A percentile compares a stretch with the other conserved stretches of the same genome.
Conservation (phyloP, 2,888 invertebrate species). For the Podabrus alpinus region DNA sequence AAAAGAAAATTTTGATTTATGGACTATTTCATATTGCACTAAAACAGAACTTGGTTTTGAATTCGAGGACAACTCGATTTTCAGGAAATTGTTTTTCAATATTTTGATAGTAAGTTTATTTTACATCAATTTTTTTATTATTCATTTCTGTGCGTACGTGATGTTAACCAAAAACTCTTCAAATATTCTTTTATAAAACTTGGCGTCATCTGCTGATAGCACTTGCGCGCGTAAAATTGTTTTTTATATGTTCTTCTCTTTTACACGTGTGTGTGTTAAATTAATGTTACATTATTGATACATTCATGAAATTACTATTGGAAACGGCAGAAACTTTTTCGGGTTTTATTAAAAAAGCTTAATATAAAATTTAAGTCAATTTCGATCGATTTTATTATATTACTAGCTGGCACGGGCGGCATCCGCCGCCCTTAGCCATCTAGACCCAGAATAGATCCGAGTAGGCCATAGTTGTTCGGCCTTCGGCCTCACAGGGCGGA, state of each 20-base stretch:
- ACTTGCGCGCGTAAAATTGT: background rate
- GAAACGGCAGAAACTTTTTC: background rate
- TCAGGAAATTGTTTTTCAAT: background rate
- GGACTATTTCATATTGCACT: background rate
- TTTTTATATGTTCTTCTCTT: background rate
- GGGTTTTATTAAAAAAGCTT: background rate
- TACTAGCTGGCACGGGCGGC: no score
- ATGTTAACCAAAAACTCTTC: background rate
- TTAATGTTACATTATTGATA: background rate
- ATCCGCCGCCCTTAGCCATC: no score
- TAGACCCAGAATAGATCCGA: no score
- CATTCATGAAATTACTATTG: background rate
- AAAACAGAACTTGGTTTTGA: background rate
- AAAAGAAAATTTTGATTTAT: background rate
- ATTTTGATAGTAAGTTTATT: background rate
- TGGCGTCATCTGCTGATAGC: background rate
- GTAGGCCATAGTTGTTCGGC: no score
- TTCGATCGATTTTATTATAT: background rate
- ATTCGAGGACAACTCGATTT: background rate
- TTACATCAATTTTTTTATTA: background rate
- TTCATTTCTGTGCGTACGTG: background rate
- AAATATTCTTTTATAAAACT: background rate
- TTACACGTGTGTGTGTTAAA: background rate
- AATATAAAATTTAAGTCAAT: background rate
- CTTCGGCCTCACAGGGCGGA: no score